Conservation (phyloP, 2,888 invertebrate genomes). For the Parnassius smintheus region DNA sequence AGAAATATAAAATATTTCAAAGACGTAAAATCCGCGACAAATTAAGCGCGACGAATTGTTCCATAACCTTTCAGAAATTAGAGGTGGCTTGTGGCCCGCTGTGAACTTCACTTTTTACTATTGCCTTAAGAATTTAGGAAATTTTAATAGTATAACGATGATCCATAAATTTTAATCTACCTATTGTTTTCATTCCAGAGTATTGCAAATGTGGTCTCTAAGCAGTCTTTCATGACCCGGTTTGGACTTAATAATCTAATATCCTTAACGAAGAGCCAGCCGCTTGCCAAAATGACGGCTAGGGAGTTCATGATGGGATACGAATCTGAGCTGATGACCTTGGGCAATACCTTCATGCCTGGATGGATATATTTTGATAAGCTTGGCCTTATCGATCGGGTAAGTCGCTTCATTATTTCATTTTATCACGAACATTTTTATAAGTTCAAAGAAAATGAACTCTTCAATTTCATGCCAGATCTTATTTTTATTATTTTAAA, state of each 20-base stretch:
- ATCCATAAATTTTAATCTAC: background rate
- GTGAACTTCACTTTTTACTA: too few relatives aligned
- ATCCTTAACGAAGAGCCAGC: slow-evolving; percentile 83
- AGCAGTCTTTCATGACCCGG: slow-evolving; percentile 83
- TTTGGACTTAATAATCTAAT: slow-evolving; percentile 87
- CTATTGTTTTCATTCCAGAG: slow-evolving; percentile 79
- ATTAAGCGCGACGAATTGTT: too few relatives aligned
- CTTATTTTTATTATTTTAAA: background rate
- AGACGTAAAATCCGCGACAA: too few relatives aligned
- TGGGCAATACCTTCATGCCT: slow-evolving; percentile 91
- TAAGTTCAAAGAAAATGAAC: background rate
- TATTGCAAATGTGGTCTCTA: slow-evolving; percentile 88
- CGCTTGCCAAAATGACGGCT: slow-evolving; percentile 90
- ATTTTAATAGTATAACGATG: too few relatives aligned
- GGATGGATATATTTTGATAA: slow-evolving; percentile 93
- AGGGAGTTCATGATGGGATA: slow-evolving; percentile 95
- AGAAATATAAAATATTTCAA: too few relatives aligned
- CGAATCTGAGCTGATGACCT: slow-evolving; percentile 88
- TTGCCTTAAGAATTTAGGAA: too few relatives aligned
- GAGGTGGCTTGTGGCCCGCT: too few relatives aligned
- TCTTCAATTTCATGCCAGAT: background rate
- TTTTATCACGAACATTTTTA: background rate
- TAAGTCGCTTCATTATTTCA: slow-evolving; percentile 62
- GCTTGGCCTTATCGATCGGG: slow-evolving; percentile 93
- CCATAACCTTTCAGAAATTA: too few relatives aligned